Evolutionary conservation across 2,113 vertebrate genomes (phyloP), one percentile per base, ranked within the genome.

Genomic region (Tapirus terrestris): DNA sequence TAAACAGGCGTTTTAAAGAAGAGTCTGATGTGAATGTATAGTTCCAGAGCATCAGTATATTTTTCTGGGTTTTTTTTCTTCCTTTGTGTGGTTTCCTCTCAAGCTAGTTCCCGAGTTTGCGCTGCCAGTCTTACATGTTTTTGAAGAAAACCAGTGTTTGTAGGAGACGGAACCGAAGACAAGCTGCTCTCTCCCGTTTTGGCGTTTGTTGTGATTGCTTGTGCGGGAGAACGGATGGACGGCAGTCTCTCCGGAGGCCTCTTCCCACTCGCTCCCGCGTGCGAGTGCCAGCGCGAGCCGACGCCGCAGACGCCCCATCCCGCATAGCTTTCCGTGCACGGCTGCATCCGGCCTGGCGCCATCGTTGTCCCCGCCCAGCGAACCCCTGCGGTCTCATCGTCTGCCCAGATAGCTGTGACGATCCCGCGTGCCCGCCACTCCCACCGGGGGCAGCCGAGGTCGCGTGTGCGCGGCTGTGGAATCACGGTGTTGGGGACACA

Each of bases 391-490:
- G 21, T 33, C 43, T 60, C 4, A 36, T 21, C 6, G 10, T 17
- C 21, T 10, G 21, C 14, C 23, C 3, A 8, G 36, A 9, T 14
- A 11, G 63, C 83, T 21, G 20, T 20, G 25, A 85, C 1, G 4
- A 12, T 33, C 25, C 68, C 27, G 9, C 23, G 8, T 17, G 70
- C 48, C 53, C 0, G 2, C 48, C 3, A 0, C 36, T 31, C 33
- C 61, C 10, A 6, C 27, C 21, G 0, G 0, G 23, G 2, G 17
- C 5, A 2, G 31, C 23, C 31, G 4, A 1, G 1, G 25, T 68
- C 51, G 10, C 1, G 13, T 61, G n/a, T 29, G 61, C 12, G n/a
- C 1, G 25, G 75, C 72, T 1, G 0, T 33, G 17, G 33, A n/a
- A 16, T 67, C 1, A 0, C 5, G 0, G 17, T 2, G 29, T 68